Conservation (phyloP, 2,888 invertebrate genomes). For the Malachius bipustulatus region DNA sequence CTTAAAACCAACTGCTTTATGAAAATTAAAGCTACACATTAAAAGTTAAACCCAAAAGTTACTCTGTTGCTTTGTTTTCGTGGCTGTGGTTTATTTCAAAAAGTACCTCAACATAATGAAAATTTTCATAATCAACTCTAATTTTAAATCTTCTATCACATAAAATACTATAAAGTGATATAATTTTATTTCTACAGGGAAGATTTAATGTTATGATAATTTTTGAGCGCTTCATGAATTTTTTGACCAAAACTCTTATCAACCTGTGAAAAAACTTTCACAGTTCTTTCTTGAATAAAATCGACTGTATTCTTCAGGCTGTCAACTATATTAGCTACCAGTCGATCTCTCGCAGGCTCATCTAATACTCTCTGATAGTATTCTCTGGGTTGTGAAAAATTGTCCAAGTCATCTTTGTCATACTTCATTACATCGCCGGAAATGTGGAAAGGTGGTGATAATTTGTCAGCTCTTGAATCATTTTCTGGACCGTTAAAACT, state of each 20-base stretch:
- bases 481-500: constrained; percentile 78
- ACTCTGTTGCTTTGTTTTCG: too few relatives aligned
- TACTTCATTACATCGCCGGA: constrained; percentile 66
- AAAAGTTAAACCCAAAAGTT: too few relatives aligned
- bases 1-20: too few relatives aligned
- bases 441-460: constrained; percentile 44
- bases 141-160: too few relatives aligned
- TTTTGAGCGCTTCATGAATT: constrained; percentile 10
- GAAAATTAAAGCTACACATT: too few relatives aligned
- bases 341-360: constrained; percentile 53
- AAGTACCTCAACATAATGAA: too few relatives aligned
- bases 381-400: constrained; percentile 66
- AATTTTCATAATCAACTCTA: too few relatives aligned
- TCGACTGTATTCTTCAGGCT: constrained; percentile 61
- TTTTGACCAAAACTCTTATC: constrained; percentile 58
- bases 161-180: too few relatives aligned
- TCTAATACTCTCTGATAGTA: constrained; percentile 74
- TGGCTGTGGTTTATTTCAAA: too few relatives aligned
- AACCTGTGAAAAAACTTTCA: constrained; percentile 66
- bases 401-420: constrained; percentile 64
- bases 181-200: too few relatives aligned
- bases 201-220: too few relatives aligned
- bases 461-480: constrained; percentile 43
- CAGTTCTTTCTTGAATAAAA: constrained; percentile 72
- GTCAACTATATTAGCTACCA: constrained; percentile 65